Evolutionary conservation across 2,113 vertebrate species (phyloP), one percentile per base, ranked within the genome.

Genomic region (Aegypius monachus): DNA sequence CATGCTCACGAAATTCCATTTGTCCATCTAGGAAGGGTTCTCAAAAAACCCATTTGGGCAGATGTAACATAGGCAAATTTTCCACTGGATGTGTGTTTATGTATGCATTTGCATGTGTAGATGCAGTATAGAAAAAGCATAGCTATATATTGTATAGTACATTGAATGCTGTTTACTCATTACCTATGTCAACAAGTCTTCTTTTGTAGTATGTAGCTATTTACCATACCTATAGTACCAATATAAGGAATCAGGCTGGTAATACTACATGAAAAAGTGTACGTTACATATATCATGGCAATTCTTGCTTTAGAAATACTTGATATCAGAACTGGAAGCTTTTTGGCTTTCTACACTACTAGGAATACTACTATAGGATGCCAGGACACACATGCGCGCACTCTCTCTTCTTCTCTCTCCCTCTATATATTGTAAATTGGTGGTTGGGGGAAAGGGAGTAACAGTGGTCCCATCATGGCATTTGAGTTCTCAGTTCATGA

Each of bases 401-500:
- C 45, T 65, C 16, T 36, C 55, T 45, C 55, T 45, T 29, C 21
- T 55, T 21, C 47, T 86, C 36, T 77, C 25, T 74, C 38, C 34
- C 29, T 74, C 29, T 36, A 22, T 48, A n/a, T 29, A 13, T 77
- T 82, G 79, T 78, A 96, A 93, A 96, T 86, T 21, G 21, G 81
- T 48, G 20, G 43, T 31, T 53, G 82, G 56, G 67, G 67, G 71
- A 84, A 88, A 91, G 38, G 73, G 58, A 81, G 66, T 86, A 93
- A 81, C 36, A 2, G 9, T 11, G 26, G 56, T 92, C 56, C 59
- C 77, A 73, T 40, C 23, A 14, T 4, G n/a, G 67, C 78, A 56
- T 86, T 73, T 81, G 84, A 95, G 92, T 97, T 96, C 97, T 91
- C 36, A 34, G 83, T 82, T 97, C 91, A 88, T 91, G 96, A 95